These are phyloP conservation scores for Pachyramphus minor DNA, from an alignment of 2,113 vertebrate genomes.

Conservation along the genomic window DNA sequence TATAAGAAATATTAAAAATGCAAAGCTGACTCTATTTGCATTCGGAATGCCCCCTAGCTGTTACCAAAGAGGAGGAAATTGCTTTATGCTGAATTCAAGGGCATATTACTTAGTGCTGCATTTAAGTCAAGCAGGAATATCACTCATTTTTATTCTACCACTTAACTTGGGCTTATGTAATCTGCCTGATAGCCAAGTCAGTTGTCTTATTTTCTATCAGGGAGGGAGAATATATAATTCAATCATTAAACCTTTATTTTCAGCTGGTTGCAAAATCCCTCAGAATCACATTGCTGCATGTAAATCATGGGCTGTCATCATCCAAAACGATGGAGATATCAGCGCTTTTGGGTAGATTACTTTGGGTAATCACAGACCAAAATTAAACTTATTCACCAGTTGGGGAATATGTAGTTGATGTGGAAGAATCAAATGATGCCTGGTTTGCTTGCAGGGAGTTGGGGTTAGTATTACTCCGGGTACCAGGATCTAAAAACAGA, in stretches of 20 bases:
- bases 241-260: conserved; percentile 75
- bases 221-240: conserved; percentile 74
- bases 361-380: background rate
- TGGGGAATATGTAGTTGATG: background rate
- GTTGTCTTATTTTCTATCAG: conserved; percentile 77
- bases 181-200: conserved; percentile 72
- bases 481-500: background rate
- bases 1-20: conserved; percentile 82
- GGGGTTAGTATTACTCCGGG: background rate
- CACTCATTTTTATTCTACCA: conserved; percentile 82
- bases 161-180: conserved; percentile 80
- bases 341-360: background rate
- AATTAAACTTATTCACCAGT: background rate
- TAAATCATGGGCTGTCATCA: conserved; percentile 57
- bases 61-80: conserved; percentile 75
- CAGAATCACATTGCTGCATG: conserved; percentile 42
- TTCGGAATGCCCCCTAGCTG: conserved; percentile 78
- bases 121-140: conserved; percentile 78
- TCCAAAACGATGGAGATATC: background rate
- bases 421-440: background rate
- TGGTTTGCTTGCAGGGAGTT: background rate
- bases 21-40: conserved; percentile 80
- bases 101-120: conserved; percentile 75
- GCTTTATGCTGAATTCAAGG: conserved; percentile 79
- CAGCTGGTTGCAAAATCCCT: conserved; percentile 39